Base-by-base conservation (phyloP, 2,888 invertebrate species). In the Parnassius apollo region DNA sequence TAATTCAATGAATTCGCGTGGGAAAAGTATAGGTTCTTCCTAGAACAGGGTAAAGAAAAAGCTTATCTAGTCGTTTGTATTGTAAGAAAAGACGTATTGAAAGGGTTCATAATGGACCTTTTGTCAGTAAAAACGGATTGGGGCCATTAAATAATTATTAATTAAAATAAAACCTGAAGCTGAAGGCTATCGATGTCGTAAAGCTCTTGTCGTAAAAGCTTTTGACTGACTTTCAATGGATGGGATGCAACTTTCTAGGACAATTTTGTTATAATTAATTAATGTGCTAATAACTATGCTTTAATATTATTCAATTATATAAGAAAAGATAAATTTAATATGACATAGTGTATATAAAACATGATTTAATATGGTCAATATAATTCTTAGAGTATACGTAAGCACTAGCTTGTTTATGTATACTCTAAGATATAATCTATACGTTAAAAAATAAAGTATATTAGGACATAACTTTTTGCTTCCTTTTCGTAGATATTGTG, bases 31-130 rank as follows among this genome's bases (percentile, higher is more conserved):
- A 35, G 35, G 35, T 52, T 46, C n/a, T 45, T 59, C 35, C 22
- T n/a, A 45, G 45, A 35, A 59, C 61, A 63, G 65, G 65, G 65
- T 65, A 65, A 57, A 13, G 49, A 50, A 9, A 57, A 49, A 57
- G 42, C 50, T n/a, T n/a, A 13, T 7, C 42, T 50, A 22, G 57
- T 50, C 42, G 49, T 57, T 57, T 49, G 49, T 49, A 57, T 13
- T 13, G 49, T 49, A 49, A 42, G 11, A 13, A 50, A 2, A 42
- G 50, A 49, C 13, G 46, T 49, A 49, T 49, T 46, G 25, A 46
- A 42, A 42, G 57, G 57, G 35, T 1, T 48, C 13, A 18, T 18
- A 35, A 35, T 35, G 22, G 11, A 49, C 35, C 11, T 18, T 42
- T 25, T 52, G 12, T 9, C 11, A 13, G 57, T 49, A 49, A 35